Base-by-base conservation (phyloP, 2,797 vertebrate genomes). In the Rhinatrema bivittatum region DNA sequence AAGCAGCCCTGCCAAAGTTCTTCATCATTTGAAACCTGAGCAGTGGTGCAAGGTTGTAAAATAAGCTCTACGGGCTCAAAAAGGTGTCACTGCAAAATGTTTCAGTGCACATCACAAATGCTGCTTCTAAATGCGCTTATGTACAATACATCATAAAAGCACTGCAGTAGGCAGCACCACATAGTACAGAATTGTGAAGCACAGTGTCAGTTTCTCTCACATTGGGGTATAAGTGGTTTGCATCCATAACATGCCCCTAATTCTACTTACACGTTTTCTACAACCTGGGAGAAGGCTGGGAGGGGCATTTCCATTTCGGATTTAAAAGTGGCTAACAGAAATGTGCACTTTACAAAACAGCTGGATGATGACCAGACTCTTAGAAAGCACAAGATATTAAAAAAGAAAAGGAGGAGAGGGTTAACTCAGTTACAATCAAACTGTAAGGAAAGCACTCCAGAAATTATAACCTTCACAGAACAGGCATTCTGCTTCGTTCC, bases 121-220 rank as follows among this genome's bases (percentile, higher is more conserved):
- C 57, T 36, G 55, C 69, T 33, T 71, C 38, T 56, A 60, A 70
- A 68, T 60, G 62, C 35, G 56, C 46, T n/a, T 69, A 64, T 70
- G 50, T 70, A 68, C 68, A 72, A 60, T 62, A 56, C 37, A 57
- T 36, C n/a, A n/a, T n/a, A n/a, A n/a, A n/a, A 50, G 15, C 64
- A 55, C 71, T 46, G 63, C 74, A 73, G 73, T 65, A 78, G 67
- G 53, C n/a, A 58, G 65, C 40, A 25, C 59, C 48, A 49, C 66
- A 71, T 78, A 80, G 79, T 72, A 74, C 69, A 40, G 66, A 46
- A 36, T 63, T 34, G 44, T 54, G 66, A 67, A 77, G 74, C 81
- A 81, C 79, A 78, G 79, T 78, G 79, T 53, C 53, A 38, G 61
- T 52, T 63, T 46, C 48, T 54, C 42, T 48, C 42, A 8, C 14